Evolutionary conservation across 2,113 vertebrate genomes (phyloP).

Genomic region (Tupaia tana): DNA sequence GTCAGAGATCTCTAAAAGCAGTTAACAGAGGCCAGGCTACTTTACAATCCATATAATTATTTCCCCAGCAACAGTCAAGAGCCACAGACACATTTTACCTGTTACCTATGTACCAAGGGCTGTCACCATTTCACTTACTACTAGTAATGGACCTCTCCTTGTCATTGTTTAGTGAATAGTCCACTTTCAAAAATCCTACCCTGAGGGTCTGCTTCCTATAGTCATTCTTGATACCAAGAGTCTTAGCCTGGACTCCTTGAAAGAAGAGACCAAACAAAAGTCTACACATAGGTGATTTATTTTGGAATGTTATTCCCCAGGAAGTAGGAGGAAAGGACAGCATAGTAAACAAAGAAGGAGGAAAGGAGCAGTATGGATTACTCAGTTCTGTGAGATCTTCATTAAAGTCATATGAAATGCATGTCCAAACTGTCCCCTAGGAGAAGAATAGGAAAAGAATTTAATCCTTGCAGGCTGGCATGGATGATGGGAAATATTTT

Average conservation of each 20-base stretch:
- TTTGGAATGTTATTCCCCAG: not conserved
- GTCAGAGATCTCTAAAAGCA: not conserved
- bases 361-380: not conserved
- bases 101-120: not conserved
- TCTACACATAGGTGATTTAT: not conserved
- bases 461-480: not conserved
- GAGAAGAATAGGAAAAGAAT: not conserved
- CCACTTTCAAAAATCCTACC: conserved; percentile 7
- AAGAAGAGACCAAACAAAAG: not conserved
- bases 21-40: not conserved
- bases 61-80: not conserved
- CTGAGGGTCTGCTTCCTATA: not conserved
- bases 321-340: not conserved
- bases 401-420: not conserved
- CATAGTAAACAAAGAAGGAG: not conserved
- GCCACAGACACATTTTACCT: not conserved
- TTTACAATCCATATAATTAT: not conserved
- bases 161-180: not conserved
- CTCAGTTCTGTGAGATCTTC: not conserved
- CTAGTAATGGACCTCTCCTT: not conserved
- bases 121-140: not conserved
- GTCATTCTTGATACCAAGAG: not conserved
- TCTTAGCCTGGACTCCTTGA: not conserved
- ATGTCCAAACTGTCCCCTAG: not conserved
- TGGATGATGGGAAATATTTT: not conserved